Percentiles rank a stretch among this genome's conserved stretches.
Evolutionary conservation across 1,140 invertebrate genomes (phyloP).

Genomic region (Hylaeus volcanicus): DNA sequence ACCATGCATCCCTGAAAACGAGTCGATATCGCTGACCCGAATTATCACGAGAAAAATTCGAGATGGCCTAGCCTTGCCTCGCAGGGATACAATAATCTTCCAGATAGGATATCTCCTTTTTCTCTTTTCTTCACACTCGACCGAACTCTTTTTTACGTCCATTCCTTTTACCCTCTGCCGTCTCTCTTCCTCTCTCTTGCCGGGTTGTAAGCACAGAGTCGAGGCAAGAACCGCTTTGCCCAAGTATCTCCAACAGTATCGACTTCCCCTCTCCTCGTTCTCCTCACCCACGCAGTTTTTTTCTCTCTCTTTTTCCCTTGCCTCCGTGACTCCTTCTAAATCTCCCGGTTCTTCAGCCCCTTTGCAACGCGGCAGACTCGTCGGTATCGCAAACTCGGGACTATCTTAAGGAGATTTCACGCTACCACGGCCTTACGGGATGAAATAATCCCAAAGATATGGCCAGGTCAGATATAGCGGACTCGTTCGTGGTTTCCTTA

Average conservation of each 20-base stretch:
- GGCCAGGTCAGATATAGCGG: not conserved
- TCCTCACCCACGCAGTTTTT: not conserved
- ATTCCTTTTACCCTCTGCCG: not conserved
- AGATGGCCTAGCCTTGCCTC: slow-evolving; percentile 22
- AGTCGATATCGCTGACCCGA: slow-evolving; percentile 40
- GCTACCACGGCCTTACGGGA: slow-evolving; percentile 6
- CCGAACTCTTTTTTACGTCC: not conserved
- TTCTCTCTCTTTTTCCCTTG: not conserved
- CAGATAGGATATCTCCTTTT: slow-evolving; percentile 39
- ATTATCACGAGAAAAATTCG: slow-evolving; percentile 56
- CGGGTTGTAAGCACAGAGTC: not conserved
- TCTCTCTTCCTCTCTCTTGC: not conserved
- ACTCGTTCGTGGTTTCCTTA: slow-evolving; percentile 3
- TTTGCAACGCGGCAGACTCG: slow-evolving; percentile 25
- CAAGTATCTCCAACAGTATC: slow-evolving; percentile 17
- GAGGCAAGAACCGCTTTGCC: not conserved
- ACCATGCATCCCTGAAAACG: slow-evolving; percentile 35
- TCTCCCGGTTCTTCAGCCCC: slow-evolving; percentile 4
- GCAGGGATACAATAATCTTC: slow-evolving; percentile 52
- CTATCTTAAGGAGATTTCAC: slow-evolving; percentile 33
- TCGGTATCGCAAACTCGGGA: slow-evolving; percentile 27
- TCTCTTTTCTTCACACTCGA: not conserved
- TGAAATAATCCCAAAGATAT: slow-evolving; percentile 36
- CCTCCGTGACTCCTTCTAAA: slow-evolving; percentile 14
- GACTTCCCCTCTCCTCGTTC: slow-evolving; percentile 5